Evolutionary conservation across 64 coral and sea anemone genomes (phyloP), one percentile per base, ranked within the genome.

Genomic region (Montipora efflorescens): DNA sequence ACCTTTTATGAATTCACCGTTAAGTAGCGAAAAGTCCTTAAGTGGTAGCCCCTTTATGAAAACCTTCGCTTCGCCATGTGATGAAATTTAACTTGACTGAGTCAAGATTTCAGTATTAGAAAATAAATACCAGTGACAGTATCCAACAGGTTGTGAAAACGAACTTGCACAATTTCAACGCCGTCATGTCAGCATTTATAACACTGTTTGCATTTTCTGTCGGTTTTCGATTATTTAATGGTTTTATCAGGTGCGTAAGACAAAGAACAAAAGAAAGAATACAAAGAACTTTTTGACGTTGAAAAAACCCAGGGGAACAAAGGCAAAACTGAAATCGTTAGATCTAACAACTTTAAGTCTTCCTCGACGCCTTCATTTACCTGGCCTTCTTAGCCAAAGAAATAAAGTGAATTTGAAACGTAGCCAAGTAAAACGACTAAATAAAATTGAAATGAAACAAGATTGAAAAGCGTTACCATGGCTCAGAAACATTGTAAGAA

Each of bases 161-260:
- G 19, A 86, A 48, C 46, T 78, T 4, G 44, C 49, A 67, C 81
- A 14, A 3, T n/a, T 59, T 59, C 13, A 19, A 13, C 16, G 58
- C 64, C 0, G 62, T 51, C 14, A 86, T 18, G 62, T 49, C 18
- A 21, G 45, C 8, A 11, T 45, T 71, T 11, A 86, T 46, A 68
- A 71, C 46, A 49, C 4, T 82, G 79, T 82, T 61, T 61, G 14
- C 57, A n/a, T 82, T 64, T 5, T 62, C 13, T 22, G 9, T 22
- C 19, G 20, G 53, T 57, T 57, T 11, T 71, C 46, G 18, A 70
- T 50, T 5, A n/a, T 47, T 44, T 5, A 3, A 76, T 19, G 2
- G 13, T 59, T 67, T 68, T 44, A 46, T 84, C 82, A 86, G 82
- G 82, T 86, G 82, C 16, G n/a, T 16, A 48, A 14, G 44, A 15